Conservation (phyloP, 2,113 vertebrate species). For the Aix galericulata region DNA sequence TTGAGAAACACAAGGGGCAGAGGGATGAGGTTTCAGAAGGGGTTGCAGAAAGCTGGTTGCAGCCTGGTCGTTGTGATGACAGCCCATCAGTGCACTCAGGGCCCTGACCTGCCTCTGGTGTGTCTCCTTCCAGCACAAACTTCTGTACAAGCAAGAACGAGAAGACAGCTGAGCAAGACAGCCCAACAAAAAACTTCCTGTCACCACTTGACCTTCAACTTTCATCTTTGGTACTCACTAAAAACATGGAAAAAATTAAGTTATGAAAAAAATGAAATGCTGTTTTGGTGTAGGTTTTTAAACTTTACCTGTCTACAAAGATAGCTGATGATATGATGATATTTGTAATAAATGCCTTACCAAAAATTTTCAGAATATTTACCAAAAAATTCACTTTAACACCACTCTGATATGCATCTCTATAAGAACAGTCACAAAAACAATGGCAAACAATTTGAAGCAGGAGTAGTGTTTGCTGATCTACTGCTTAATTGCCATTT, state of each 20-base stretch:
- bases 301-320: not conserved
- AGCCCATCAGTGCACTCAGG: rapidly evolving
- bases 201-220: not conserved
- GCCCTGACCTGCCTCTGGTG: not conserved
- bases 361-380: not conserved
- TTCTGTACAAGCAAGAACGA: not conserved
- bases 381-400: not conserved
- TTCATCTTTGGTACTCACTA: not conserved
- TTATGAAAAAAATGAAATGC: not conserved
- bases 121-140: not conserved
- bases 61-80: not conserved
- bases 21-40: not conserved
- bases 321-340: not conserved
- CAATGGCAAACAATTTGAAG: not conserved
- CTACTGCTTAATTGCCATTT: not conserved
- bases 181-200: not conserved
- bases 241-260: not conserved
- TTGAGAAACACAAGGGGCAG: not conserved
- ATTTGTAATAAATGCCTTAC: not conserved
- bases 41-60: not conserved
- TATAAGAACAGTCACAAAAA: not conserved
- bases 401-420: not conserved
- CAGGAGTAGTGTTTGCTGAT: not conserved
- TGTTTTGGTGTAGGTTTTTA: not conserved
- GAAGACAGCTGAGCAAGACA: not conserved